A percentile compares a stretch with the other conserved stretches of the same genome.
These are phyloP conservation scores for Eudorcas thomsonii DNA, from an alignment of 2,113 vertebrate genomes.

Conservation along the genomic window DNA sequence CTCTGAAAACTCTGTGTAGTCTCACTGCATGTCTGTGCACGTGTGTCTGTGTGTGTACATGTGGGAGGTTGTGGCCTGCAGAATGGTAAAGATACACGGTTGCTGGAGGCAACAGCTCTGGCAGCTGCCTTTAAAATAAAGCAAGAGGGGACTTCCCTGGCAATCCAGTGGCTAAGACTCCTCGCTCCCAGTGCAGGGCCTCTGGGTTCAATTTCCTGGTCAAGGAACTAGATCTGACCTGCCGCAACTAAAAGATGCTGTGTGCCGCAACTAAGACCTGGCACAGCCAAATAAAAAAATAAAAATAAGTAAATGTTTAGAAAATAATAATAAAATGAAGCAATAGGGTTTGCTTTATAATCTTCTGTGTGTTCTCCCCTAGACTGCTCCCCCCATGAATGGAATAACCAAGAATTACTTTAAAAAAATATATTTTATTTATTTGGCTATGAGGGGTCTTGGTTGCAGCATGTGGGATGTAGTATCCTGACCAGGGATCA, in stretches of 20 bases:
- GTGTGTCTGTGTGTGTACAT: background rate
- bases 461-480: background rate
- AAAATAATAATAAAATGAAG: background rate
- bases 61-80: background rate
- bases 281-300: background rate
- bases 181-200: background rate
- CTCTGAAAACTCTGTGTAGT: constrained; percentile 4
- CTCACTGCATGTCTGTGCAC: background rate
- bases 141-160: background rate
- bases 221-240: background rate
- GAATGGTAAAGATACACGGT: background rate
- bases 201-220: background rate
- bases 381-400: background rate
- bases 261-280: background rate
- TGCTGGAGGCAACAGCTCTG: background rate
- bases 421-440: background rate
- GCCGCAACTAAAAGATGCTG: background rate
- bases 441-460: background rate
- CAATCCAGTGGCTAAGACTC: background rate
- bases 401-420: background rate
- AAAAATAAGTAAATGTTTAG: background rate
- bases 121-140: background rate
- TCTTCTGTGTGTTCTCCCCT: background rate
- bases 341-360: background rate
- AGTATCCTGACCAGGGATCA: background rate